A percentile compares a stretch with the other conserved stretches of the same genome.
Evolutionary conservation across 2,888 invertebrate species (phyloP).

Genomic region (Rotaria socialis): DNA sequence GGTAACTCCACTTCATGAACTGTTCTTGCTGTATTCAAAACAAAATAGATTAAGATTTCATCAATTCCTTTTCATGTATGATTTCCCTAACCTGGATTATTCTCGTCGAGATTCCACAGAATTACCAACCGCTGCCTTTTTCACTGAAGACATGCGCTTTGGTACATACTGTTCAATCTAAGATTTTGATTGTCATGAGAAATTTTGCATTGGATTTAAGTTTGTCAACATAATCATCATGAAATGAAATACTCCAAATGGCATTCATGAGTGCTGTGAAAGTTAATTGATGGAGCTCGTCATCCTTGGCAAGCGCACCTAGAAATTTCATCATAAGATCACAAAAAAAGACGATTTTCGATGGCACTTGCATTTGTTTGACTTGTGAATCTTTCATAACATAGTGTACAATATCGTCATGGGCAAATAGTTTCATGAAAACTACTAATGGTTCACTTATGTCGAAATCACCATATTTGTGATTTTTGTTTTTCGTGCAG

Average conservation of each 20-base stretch:
- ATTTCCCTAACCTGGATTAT: not conserved
- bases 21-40: too few species aligned
- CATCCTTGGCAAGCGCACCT: not conserved
- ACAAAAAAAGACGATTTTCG: not conserved
- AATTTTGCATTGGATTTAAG: not conserved
- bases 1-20: too few species aligned
- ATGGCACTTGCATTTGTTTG: too few species aligned
- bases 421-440: not conserved
- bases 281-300: not conserved
- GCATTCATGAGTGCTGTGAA: not conserved
- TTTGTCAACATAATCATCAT: not conserved
- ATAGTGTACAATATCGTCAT: conserved; percentile 9
- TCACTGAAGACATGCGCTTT: not conserved
- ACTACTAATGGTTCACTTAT: not conserved
- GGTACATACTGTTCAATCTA: not conserved
- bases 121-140: not conserved
- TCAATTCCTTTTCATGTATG: too few species aligned
- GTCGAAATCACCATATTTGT: not conserved
- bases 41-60: not conserved
- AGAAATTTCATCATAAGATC: not conserved
- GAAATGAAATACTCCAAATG: conserved; percentile 26
- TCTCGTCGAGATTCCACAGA: conserved; percentile 14
- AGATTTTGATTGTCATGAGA: not conserved
- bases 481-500: not conserved
- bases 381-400: not conserved